These are phyloP conservation scores for Drosophila pseudoananassae DNA, from an alignment of 1,140 invertebrate genomes.

Conservation along the genomic window DNA sequence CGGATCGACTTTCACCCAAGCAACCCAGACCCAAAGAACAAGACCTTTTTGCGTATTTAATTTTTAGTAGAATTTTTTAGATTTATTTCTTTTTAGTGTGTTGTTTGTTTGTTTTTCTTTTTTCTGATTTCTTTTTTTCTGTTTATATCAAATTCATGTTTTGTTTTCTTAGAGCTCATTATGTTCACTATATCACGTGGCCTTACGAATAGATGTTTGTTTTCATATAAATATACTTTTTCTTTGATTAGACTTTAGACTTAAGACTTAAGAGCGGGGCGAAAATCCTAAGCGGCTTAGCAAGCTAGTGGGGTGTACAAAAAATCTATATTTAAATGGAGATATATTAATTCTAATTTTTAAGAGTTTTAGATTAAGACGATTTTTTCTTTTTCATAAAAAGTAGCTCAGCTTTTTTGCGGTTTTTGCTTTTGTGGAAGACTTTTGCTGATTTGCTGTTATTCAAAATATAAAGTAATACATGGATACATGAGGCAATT, in stretches of 20 bases:
- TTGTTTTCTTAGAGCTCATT: slow-evolving; percentile 74
- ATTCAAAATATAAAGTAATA: slow-evolving; percentile 31
- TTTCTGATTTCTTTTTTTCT: slow-evolving; percentile 33
- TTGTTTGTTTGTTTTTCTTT: slow-evolving; percentile 60
- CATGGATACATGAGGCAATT: slow-evolving; percentile 74
- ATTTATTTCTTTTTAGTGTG: slow-evolving; percentile 76
- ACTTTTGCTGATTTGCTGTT: slow-evolving; percentile 60
- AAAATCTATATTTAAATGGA: slow-evolving; percentile 63
- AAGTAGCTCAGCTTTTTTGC: slow-evolving; percentile 42
- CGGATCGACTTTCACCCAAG: slow-evolving; percentile 38
- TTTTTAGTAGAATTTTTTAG: slow-evolving; percentile 70
- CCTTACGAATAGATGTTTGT: slow-evolving; percentile 62
- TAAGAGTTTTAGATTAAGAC: slow-evolving; percentile 34
- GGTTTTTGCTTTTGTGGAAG: slow-evolving; percentile 35
- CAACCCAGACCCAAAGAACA: slow-evolving; percentile 13
- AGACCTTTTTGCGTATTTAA: slow-evolving; percentile 49
- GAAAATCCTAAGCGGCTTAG: slow-evolving; percentile 53
- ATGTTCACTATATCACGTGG: slow-evolving; percentile 80
- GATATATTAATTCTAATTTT: slow-evolving; percentile 46
- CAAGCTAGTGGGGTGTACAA: slow-evolving; percentile 37
- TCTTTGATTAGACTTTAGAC: slow-evolving; percentile 57
- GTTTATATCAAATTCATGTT: slow-evolving; percentile 58
- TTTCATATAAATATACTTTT: slow-evolving; percentile 40
- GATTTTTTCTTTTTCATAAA: slow-evolving; percentile 55
- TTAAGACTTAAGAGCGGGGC: slow-evolving; percentile 49